Conservation (phyloP, 1,140 invertebrate genomes). For the Ectropis grisescens region DNA sequence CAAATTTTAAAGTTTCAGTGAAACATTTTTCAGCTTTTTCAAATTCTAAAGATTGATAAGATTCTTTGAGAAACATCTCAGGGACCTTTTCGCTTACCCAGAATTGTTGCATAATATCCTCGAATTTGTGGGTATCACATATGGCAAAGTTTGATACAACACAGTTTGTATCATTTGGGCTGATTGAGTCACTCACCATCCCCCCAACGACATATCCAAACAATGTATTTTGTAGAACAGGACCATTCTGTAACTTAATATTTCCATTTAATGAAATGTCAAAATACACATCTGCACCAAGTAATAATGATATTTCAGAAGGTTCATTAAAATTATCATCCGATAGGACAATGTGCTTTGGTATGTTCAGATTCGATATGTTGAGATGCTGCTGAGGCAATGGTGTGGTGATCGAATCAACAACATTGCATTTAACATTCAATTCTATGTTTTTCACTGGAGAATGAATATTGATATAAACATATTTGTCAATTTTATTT, state of each 20-base stretch:
- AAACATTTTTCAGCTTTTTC: conserved; percentile 5
- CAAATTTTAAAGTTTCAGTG: conserved; percentile 4
- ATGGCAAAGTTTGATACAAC: conserved; percentile 6
- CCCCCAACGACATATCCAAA: conserved; percentile 14
- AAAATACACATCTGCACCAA: conserved; percentile 18
- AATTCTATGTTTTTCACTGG: conserved; percentile 2
- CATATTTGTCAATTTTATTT: conserved; percentile 9
- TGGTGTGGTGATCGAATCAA: conserved; percentile 9
- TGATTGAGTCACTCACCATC: not conserved
- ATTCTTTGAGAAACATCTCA: not conserved
- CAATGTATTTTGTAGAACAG: conserved; percentile 7
- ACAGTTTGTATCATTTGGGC: not conserved
- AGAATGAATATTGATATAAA: conserved; percentile 7
- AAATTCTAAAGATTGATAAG: conserved; percentile 3
- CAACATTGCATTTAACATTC: conserved; percentile 8
- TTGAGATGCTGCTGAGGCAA: conserved; percentile 11
- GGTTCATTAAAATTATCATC: conserved; percentile 14
- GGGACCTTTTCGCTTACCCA: conserved; percentile 7
- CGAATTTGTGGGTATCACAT: conserved; percentile 3
- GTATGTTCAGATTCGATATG: conserved; percentile 8
- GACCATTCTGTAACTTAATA: conserved; percentile 2
- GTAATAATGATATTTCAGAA: conserved; percentile 13
- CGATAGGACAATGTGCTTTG: conserved; percentile 9
- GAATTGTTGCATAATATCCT: conserved; percentile 8
- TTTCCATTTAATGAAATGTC: conserved; percentile 3